phyloP scores from a whole-genome alignment of 2,113 vertebrate species.

The Microcebus ravelobensis region DNA sequence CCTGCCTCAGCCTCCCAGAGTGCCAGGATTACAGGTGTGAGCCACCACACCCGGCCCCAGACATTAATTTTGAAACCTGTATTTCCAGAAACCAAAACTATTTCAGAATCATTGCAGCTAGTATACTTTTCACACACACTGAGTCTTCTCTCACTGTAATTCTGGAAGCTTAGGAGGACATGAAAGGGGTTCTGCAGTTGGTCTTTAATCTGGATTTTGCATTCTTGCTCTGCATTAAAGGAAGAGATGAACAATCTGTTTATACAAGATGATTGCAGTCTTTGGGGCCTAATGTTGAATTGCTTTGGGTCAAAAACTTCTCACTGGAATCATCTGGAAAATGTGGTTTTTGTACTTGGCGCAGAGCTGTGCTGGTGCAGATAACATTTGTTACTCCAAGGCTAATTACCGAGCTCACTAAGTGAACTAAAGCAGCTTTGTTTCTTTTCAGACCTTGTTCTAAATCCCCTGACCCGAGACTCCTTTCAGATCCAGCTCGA shows the following conservation, averaged over 20 bases:
- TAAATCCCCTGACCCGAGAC: slow-evolving; percentile 45
- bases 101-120: background rate
- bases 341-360: slow-evolving; percentile 54
- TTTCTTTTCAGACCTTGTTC: slow-evolving; percentile 42
- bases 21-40: too few species aligned
- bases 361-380: background rate
- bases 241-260: slow-evolving; percentile 36
- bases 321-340: slow-evolving; percentile 57
- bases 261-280: slow-evolving; percentile 19
- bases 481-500: slow-evolving; percentile 1
- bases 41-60: background rate
- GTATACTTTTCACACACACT: background rate
- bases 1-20: too few species aligned
- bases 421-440: slow-evolving; percentile 61
- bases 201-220: slow-evolving; percentile 35
- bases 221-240: background rate
- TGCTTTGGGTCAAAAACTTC: background rate
- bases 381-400: slow-evolving; percentile 48
- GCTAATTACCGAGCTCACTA: slow-evolving; percentile 29
- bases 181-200: background rate
- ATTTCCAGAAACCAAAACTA: background rate
- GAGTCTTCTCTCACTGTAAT: background rate
- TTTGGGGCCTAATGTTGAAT: slow-evolving; percentile 26
- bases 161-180: background rate
- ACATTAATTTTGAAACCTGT: background rate